These are phyloP conservation scores for Gymnothorax reevesii DNA, from an alignment of 2,797 vertebrate species.

Conservation along the genomic window DNA sequence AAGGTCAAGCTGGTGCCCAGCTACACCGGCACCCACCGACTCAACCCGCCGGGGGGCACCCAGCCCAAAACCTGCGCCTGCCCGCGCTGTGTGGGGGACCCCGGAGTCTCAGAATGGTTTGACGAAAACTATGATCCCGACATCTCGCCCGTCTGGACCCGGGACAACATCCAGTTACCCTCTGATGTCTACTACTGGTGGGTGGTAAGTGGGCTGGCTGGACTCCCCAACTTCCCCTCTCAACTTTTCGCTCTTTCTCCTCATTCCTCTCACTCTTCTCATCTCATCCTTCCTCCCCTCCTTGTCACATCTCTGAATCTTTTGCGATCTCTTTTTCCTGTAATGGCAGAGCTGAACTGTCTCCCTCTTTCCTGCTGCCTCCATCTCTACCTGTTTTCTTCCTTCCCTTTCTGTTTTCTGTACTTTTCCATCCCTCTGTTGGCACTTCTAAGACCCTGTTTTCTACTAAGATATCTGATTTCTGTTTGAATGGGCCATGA, in stretches of 20 bases:
- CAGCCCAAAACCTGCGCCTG: slow-evolving; percentile 82
- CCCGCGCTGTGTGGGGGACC: slow-evolving; percentile 80
- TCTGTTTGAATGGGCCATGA: neutral
- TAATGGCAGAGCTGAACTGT: neutral
- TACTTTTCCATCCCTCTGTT: neutral
- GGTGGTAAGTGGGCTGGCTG: slow-evolving; percentile 84
- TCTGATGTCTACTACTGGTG: slow-evolving; percentile 96
- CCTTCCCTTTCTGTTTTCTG: neutral
- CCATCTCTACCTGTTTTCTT: neutral
- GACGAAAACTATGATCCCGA: slow-evolving; percentile 85
- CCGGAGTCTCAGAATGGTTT: slow-evolving; percentile 84
- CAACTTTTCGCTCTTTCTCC: slow-evolving; percentile 12
- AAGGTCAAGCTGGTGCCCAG: slow-evolving; percentile 89
- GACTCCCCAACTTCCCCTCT: neutral
- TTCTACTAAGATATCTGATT: neutral
- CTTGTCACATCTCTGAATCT: neutral
- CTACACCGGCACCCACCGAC: slow-evolving; percentile 74
- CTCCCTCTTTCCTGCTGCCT: neutral
- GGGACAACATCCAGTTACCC: slow-evolving; percentile 88
- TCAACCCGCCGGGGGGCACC: slow-evolving; percentile 42
- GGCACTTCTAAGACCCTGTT: neutral
- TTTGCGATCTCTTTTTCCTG: neutral
- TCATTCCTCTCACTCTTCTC: slow-evolving; percentile 11
- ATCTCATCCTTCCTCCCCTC: neutral
- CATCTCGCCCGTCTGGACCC: slow-evolving; percentile 91